Conservation (phyloP, 2,888 invertebrate genomes). For the Drosophila mercatorum region DNA sequence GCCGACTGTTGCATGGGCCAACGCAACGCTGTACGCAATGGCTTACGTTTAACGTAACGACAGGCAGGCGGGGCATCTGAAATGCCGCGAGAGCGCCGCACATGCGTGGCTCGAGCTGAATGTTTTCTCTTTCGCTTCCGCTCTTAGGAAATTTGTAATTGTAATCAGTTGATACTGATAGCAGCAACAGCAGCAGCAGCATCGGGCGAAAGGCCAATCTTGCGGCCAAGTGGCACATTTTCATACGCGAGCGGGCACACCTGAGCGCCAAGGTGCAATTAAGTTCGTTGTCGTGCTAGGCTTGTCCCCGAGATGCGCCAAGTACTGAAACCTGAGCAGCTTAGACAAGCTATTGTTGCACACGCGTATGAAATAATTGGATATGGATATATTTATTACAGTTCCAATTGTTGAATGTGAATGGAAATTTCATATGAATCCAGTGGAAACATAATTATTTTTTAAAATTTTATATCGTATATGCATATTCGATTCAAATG, state of each 20-base stretch:
- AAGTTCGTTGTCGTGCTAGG: conserved; percentile 28
- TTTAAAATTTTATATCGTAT: background rate
- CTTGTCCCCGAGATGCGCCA: conserved; percentile 9
- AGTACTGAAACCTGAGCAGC: conserved; percentile 10
- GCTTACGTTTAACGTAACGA: conserved; percentile 57
- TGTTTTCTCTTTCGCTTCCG: background rate
- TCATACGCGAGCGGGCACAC: conserved; percentile 49
- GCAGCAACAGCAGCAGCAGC: conserved; percentile 6
- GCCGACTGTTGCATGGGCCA: conserved; percentile 54
- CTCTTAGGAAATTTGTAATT: conserved; percentile 59
- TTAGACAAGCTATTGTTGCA: conserved; percentile 10
- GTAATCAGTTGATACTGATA: conserved; percentile 36
- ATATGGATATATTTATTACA: conserved; percentile 5
- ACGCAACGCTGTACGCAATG: conserved; percentile 35
- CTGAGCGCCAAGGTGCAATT: conserved; percentile 54
- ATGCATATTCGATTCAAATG: too few species aligned
- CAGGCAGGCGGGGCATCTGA: conserved; percentile 73
- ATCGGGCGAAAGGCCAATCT: conserved; percentile 41
- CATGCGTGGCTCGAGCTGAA: conserved; percentile 31
- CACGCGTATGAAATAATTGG: conserved; percentile 28
- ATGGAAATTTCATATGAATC: background rate
- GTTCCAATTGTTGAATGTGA: background rate
- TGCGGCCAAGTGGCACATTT: conserved; percentile 40
- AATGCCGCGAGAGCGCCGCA: conserved; percentile 24
- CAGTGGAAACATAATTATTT: background rate